These are phyloP conservation scores for Selenia dentaria DNA, from an alignment of 2,888 invertebrate species.

Conservation along the genomic window DNA sequence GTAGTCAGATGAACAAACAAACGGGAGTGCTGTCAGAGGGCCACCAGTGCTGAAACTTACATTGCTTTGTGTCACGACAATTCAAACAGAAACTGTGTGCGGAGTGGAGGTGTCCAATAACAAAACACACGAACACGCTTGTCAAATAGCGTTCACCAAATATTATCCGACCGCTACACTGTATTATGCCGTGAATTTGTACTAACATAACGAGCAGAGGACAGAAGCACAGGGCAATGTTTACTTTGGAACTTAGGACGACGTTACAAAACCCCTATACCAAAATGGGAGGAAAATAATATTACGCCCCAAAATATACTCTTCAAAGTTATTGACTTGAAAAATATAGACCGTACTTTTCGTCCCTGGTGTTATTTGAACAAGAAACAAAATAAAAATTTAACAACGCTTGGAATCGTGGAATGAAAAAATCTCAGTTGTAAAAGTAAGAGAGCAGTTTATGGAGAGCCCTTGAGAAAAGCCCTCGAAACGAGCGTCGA, in stretches of 20 bases:
- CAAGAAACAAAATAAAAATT: slow-evolving; percentile 47
- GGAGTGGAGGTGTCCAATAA: slow-evolving; percentile 78
- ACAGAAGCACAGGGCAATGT: slow-evolving; percentile 64
- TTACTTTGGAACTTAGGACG: slow-evolving; percentile 65
- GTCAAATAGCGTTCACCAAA: slow-evolving; percentile 78
- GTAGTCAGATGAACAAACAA: slow-evolving; percentile 56
- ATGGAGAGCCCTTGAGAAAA: slow-evolving; percentile 61
- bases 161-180: slow-evolving; percentile 73
- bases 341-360: slow-evolving; percentile 21
- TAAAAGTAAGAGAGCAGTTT: slow-evolving; percentile 68
- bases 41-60: slow-evolving; percentile 62
- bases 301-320: slow-evolving; percentile 16
- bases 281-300: slow-evolving; percentile 21
- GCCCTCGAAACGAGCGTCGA: slow-evolving; percentile 62
- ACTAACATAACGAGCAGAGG: slow-evolving; percentile 60
- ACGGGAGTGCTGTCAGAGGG: slow-evolving; percentile 38
- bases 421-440: slow-evolving; percentile 59
- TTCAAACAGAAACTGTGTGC: slow-evolving; percentile 72
- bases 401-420: slow-evolving; percentile 51
- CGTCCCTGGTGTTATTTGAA: slow-evolving; percentile 35
- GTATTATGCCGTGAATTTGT: slow-evolving; percentile 75
- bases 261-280: slow-evolving; percentile 19
- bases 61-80: slow-evolving; percentile 62
- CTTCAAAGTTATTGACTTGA: no score
- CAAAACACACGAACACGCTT: slow-evolving; percentile 79